Percentiles rank a stretch among this genome's conserved stretches.
These are phyloP conservation scores for Stichopus chloronotus DNA, from an alignment of 35 echinoderm and acorn worm genomes.

Conservation along the genomic window DNA sequence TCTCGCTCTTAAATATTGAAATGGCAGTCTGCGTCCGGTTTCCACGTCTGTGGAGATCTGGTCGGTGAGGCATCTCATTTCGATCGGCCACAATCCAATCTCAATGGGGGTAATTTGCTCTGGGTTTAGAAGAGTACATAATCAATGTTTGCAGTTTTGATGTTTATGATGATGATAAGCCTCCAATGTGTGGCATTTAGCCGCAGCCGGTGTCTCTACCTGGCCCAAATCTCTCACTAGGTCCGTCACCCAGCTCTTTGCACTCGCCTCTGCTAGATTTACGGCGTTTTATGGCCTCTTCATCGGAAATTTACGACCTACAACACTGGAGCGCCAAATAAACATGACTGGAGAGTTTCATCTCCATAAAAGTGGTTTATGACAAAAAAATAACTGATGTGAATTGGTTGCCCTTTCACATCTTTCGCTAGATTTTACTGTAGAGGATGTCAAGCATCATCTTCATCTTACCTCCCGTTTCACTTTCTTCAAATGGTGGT, in stretches of 20 bases:
- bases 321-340: conserved; percentile 63
- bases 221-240: conserved; percentile 54
- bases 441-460: background rate
- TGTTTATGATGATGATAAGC: conserved; percentile 63
- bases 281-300: conserved; percentile 64
- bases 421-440: conserved; percentile 9
- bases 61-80: conserved; percentile 30
- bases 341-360: conserved; percentile 67
- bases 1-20: conserved; percentile 57
- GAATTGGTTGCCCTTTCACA: conserved; percentile 65
- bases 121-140: conserved; percentile 43
- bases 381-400: conserved; percentile 64
- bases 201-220: background rate
- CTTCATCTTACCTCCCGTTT: background rate
- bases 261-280: conserved; percentile 53
- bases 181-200: conserved; percentile 61
- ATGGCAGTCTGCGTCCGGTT: conserved; percentile 32
- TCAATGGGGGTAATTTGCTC: conserved; percentile 66
- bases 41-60: background rate
- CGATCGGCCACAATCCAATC: conserved; percentile 53
- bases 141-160: conserved; percentile 69
- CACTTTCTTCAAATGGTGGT: background rate
- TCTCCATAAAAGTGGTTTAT: conserved; percentile 70
- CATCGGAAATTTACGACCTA: conserved; percentile 58
- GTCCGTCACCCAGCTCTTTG: background rate